Base-by-base conservation (phyloP, 2,113 vertebrate species). In the Hystrix cristata region DNA sequence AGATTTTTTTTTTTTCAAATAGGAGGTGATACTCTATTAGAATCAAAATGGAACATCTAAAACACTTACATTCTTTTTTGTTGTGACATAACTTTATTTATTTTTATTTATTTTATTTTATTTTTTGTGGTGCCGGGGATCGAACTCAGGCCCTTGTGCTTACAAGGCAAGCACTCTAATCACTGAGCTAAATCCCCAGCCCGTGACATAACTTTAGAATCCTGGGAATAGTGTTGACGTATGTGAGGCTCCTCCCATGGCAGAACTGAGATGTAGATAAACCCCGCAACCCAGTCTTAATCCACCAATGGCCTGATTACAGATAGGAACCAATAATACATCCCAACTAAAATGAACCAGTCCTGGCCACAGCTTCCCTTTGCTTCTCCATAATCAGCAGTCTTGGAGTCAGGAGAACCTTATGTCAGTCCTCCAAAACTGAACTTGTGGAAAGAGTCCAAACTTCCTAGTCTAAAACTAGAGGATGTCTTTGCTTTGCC, bases 201-300 rank as follows among this genome's bases (percentile, higher is more conserved):
- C 38, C 38, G 38, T 80, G 71, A 55, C 14, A 23, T 95, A 87
- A 87, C 74, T 71, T 86, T 62, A 87, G 72, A 86, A 62, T 87
- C 46, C 48, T 87, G 46, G 14, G 48, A 71, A 80, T 85, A 81
- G 46, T 51, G 15, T 86, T 79, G 31, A 15, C 48, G 53, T 55
- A 67, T 72, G 51, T 62, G 72, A 78, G 25, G 25, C 31, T n/a
- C 53, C 62, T 53, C 62, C 53, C 25, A 60, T 51, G 90, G 57
- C 15, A 86, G 71, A 91, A 81, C 57, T 87, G 57, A 46, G 27
- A 80, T 60, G 7, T 72, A 46, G 81, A 31, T 80, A 55, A 80
- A 5, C 72, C 80, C 11, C 29, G 38, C 2, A 64, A 81, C 23
- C 72, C 48, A 80, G 34, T 71, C 21, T 74, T 11, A 64, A 4